Base-by-base conservation (phyloP, 2,113 vertebrate genomes). In the Nestor notabilis region DNA sequence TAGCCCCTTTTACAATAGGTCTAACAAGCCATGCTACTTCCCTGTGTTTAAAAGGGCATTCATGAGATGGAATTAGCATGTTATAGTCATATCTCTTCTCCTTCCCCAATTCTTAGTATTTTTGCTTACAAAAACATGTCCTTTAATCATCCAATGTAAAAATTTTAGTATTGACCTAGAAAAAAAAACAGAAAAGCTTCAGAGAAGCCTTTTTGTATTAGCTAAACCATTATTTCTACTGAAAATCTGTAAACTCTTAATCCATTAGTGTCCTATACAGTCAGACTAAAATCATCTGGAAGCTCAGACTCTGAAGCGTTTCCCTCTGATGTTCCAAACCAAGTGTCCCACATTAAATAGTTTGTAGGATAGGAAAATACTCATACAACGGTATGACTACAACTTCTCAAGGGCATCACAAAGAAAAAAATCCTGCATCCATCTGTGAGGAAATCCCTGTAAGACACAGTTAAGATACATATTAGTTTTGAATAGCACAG, bases 391-490 rank as follows among this genome's bases (percentile, higher is more conserved):
- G 65, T 76, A 78, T 87, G 72, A 92, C 46, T 90, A 71, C 33
- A 83, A 50, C 50, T 78, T 93, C 83, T 89, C 64, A 86, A 92
- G 64, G 79, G 76, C 43, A 83, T 41, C 35, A 74, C n/a, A 56
- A 64, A 83, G 58, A 64, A 70, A 3, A 20, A 53, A 56, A 31
- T 16, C 33, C 58, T 76, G 68, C 41, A 66, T 65, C 69, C 66
- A 91, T 95, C 65, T 92, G 39, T 89, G 90, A 97, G 92, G 92
- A 95, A 95, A 95, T 84, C 88, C 89, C 86, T 63, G 17, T 56
- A 93, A 89, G 72, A 71, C 18, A 83, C 46, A 89, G 69, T 87
- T 82, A 92, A 71, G 63, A 91, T 44, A 79, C 25, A 49, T 79
- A 79, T 7, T 91, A 79, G 90, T 93, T 96, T 68, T 95, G 72